These are phyloP conservation scores for Ennomos erosarius DNA, from an alignment of 2,888 invertebrate genomes.

Conservation along the genomic window DNA sequence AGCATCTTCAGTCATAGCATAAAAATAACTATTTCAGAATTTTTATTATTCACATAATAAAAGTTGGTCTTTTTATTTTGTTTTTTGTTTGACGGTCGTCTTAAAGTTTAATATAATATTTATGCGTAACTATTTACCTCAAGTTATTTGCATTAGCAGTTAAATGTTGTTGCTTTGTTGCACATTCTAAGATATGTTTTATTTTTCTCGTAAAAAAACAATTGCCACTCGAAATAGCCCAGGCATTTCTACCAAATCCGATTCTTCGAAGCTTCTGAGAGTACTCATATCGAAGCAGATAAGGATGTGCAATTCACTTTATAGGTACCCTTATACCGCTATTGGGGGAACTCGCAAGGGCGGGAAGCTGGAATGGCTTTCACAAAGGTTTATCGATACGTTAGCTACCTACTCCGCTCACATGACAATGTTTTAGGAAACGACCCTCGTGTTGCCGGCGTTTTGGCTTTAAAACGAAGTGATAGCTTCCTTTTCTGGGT, in stretches of 20 bases:
- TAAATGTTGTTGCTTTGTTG: too few species aligned
- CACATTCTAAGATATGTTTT: too few species aligned
- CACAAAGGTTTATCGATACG: constrained; percentile 32
- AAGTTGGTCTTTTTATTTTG: too few species aligned
- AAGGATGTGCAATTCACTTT: constrained; percentile 41
- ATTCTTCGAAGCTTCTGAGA: constrained; percentile 17
- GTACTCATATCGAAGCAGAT: constrained; percentile 33
- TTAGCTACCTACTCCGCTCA: constrained; percentile 13
- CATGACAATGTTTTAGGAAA: constrained; percentile 24
- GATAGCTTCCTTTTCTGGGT: background rate
- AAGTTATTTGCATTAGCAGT: too few species aligned
- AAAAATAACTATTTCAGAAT: too few species aligned
- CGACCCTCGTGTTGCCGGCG: constrained; percentile 6
- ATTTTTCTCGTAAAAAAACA: background rate
- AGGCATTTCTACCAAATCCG: constrained; percentile 5
- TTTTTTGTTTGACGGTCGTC: too few species aligned
- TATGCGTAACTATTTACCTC: too few species aligned
- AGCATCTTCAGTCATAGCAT: too few species aligned
- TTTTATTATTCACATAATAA: too few species aligned
- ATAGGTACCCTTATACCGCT: constrained; percentile 28
- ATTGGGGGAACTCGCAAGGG: constrained; percentile 16
- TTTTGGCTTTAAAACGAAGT: constrained; percentile 10
- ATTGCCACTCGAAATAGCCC: background rate
- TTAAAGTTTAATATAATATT: too few species aligned
- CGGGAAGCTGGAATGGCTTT: constrained; percentile 26